A percentile compares a stretch with the other conserved stretches of the same genome.
Evolutionary conservation across 2,888 invertebrate species (phyloP).

Genomic region (Hemaris fuciformis): DNA sequence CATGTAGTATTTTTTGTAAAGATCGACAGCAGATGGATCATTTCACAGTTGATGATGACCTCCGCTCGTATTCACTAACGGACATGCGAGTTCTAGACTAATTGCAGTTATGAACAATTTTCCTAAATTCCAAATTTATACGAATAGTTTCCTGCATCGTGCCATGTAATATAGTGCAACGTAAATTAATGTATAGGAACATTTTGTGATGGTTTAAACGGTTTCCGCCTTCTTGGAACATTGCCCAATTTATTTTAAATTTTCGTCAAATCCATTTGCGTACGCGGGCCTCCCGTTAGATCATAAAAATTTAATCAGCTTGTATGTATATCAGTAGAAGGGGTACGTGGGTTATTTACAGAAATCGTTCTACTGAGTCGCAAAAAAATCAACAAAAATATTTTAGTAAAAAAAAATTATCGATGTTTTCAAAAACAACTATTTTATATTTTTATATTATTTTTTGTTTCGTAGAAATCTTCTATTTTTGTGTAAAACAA

Average conservation of each 20-base stretch:
- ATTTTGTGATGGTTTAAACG: constrained; percentile 39
- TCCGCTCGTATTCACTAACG: too few relatives aligned
- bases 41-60: too few relatives aligned
- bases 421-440: neutral
- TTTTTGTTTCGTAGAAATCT: neutral
- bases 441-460: neutral
- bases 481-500: neutral
- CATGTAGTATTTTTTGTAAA: too few relatives aligned
- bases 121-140: too few relatives aligned
- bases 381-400: too few relatives aligned
- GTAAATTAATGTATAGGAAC: neutral
- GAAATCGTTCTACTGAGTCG: neutral
- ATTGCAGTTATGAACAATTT: too few relatives aligned
- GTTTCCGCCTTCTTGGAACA: constrained; percentile 52
- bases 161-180: neutral
- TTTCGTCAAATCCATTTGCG: constrained; percentile 65
- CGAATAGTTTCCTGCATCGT: too few relatives aligned
- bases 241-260: constrained; percentile 61
- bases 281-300: constrained; percentile 41
- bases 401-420: too few relatives aligned
- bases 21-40: too few relatives aligned
- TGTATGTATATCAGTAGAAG: constrained; percentile 14
- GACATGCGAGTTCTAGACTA: neutral
- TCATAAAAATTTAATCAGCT: constrained; percentile 46
- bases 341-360: neutral